Percentiles rank a stretch among this genome's conserved stretches.
Evolutionary conservation across 2,888 invertebrate species (phyloP).

Genomic region (Drosophila maculinotata): DNA sequence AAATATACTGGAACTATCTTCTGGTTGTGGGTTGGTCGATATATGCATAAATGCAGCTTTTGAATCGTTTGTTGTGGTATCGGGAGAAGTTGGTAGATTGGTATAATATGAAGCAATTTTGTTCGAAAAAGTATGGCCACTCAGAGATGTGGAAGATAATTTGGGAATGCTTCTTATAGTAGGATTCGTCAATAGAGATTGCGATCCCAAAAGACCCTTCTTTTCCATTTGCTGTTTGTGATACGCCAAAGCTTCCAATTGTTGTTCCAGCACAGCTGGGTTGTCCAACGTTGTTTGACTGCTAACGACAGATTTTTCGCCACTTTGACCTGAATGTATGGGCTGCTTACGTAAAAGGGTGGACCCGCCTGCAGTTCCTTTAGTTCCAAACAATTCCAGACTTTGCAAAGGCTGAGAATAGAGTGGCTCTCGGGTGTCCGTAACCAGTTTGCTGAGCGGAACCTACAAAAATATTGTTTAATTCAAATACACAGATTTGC

Average conservation of each 20-base stretch:
- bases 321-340: slow-evolving; percentile 42
- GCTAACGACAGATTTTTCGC: slow-evolving; percentile 50
- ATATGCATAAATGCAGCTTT: slow-evolving; percentile 7
- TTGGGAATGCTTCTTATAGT: slow-evolving; percentile 53
- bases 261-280: slow-evolving; percentile 83
- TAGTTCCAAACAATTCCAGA: slow-evolving; percentile 41
- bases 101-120: slow-evolving; percentile 26
- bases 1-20: slow-evolving; percentile 6
- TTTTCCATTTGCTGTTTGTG: slow-evolving; percentile 85
- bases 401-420: slow-evolving; percentile 90
- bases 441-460: slow-evolving; percentile 91
- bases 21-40: not conserved
- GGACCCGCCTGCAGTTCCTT: slow-evolving; percentile 1
- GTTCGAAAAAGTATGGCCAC: slow-evolving; percentile 16
- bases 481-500: not conserved
- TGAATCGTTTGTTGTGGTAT: not conserved
- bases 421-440: slow-evolving; percentile 90
- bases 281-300: slow-evolving; percentile 83
- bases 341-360: slow-evolving; percentile 67
- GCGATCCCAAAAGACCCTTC: slow-evolving; percentile 70
- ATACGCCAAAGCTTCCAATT: slow-evolving; percentile 84
- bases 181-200: slow-evolving; percentile 13
- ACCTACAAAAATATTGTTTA: slow-evolving; percentile 85
- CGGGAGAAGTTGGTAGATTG: slow-evolving; percentile 23
- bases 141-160: slow-evolving; percentile 66